These are phyloP conservation scores for Cataglyphis albicans DNA, from an alignment of 2,888 invertebrate species.

Conservation along the genomic window DNA sequence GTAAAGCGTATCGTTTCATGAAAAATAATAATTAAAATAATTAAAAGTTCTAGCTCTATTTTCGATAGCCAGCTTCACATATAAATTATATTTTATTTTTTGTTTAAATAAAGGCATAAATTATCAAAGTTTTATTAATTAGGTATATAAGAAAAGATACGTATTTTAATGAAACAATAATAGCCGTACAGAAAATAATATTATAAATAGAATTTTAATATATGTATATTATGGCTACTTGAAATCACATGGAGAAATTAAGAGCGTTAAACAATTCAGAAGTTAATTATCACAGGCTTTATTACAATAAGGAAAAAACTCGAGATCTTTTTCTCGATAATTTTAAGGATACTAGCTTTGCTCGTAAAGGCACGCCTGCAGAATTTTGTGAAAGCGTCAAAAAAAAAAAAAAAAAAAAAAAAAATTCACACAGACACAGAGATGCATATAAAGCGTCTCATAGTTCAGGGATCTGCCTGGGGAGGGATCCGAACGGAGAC, in stretches of 20 bases:
- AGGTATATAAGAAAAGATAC: neutral
- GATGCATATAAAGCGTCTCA: constrained; percentile 29
- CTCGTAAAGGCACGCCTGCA: neutral
- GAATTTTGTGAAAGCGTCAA: neutral
- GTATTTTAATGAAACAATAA: neutral
- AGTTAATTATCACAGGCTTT: neutral
- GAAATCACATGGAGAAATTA: neutral
- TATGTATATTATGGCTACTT: neutral
- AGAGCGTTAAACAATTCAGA: neutral
- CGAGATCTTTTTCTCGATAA: neutral
- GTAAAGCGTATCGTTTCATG: too few species aligned
- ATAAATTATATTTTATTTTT: neutral
- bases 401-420: neutral
- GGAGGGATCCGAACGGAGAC: constrained; percentile 36
- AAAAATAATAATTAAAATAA: too few species aligned
- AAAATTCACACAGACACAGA: neutral
- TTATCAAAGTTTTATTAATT: neutral
- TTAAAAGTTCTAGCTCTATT: too few species aligned
- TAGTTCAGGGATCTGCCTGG: neutral
- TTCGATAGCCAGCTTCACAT: neutral
- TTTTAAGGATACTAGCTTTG: neutral
- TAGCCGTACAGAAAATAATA: neutral
- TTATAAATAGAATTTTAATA: constrained; percentile 4
- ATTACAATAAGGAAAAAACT: neutral
- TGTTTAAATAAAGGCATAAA: neutral